Evolutionary conservation across 35 echinoderm and acorn worm genomes (phyloP).

Genomic region (Apostichopus japonicus): DNA sequence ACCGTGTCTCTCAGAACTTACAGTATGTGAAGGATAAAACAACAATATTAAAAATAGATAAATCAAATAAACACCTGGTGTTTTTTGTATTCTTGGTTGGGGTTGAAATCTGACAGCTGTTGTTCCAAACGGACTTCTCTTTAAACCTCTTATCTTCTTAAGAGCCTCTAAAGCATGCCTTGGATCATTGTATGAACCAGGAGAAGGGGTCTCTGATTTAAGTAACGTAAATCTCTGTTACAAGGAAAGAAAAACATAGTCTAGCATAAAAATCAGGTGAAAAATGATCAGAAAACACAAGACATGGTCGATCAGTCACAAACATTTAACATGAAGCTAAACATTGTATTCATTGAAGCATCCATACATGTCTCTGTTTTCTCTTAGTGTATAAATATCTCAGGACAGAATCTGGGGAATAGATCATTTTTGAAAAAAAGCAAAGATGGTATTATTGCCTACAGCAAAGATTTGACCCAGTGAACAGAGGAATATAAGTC

Average conservation of each 20-base stretch:
- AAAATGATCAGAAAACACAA: neutral
- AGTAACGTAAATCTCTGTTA: conserved; percentile 82
- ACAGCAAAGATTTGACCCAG: too few species aligned
- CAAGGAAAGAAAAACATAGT: neutral
- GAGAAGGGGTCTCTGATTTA: conserved; percentile 66
- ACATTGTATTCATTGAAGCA: too few species aligned
- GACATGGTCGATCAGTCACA: neutral
- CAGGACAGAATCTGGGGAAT: too few species aligned
- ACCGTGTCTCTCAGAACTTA: neutral
- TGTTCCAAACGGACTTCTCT: conserved; percentile 93
- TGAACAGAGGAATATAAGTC: too few species aligned
- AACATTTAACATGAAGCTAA: too few species aligned
- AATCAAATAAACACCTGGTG: conserved; percentile 73
- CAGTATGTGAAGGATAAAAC: neutral
- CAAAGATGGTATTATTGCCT: too few species aligned
- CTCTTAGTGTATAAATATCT: too few species aligned
- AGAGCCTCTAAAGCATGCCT: conserved; percentile 93
- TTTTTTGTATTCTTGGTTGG: conserved; percentile 93
- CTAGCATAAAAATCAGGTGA: neutral
- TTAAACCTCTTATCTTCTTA: conserved; percentile 86
- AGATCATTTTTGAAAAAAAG: neutral
- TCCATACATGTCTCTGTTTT: too few species aligned
- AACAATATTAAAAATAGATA: neutral
- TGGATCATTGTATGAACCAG: conserved; percentile 97
- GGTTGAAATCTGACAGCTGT: conserved; percentile 82